Base-by-base conservation (phyloP, 2,888 invertebrate genomes). In the Poecilus cupreus region DNA sequence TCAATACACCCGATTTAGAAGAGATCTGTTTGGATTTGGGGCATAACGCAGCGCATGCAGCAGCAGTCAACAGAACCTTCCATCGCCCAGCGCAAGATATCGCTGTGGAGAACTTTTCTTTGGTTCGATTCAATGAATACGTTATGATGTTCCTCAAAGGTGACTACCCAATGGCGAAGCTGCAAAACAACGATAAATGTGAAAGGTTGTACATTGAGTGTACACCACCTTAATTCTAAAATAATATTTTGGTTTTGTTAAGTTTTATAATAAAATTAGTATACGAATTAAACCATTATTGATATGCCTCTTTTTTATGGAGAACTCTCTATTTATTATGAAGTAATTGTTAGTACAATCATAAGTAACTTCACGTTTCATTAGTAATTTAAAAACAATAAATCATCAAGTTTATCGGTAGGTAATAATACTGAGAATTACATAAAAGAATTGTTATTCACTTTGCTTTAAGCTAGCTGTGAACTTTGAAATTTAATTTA, bases 11-110 rank as follows among this genome's bases (percentile, higher is more conserved):
- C 0, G 90, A 92, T 75, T 87, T 92, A 1, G 92, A 92, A 84
- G 88, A 90, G 11, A 91, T 94, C 82, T 95, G 95, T 87, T 87
- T 88, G 32, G 89, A 91, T 82, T 87, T 94, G 11, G 94, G 94
- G 6, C 94, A 92, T 85, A 87, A 89, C 82, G 90, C 91, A 18
- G 92, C 91, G 6, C 91, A 90, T 84, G 91, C 92, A 0, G 89
- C 88, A 16, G 49, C 46, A 10, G 20, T 76, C n/a, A 81, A 81
- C 51, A 54, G 43, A 11, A 72, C 54, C 10, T 43, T 49, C 13
- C 26, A 26, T 4, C 18, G 49, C 5, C 51, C 43, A 3, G 75
- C 81, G 20, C 22, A 39, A 64, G 72, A 26, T 24, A 75, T 81
- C 26, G n/a, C 74, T 18, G 26, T 32, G 13, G 75, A 81, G 32